Conservation (phyloP, 2,113 vertebrate species). For the Macaca fascicularis region T2T-MFA8v1.1 NC_088375.1:64126501-64127000, state of each 20-base stretch:
- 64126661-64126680: background rate
- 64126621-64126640: background rate
- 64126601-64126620: background rate
- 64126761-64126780: background rate
- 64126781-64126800: background rate
- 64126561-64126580: background rate
- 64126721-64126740: conserved; percentile 19
- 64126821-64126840: background rate
- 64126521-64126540: background rate
- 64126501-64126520: background rate
- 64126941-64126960: background rate
- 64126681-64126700: background rate
- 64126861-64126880: background rate
- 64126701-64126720: background rate
- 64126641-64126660: conserved; percentile 4
- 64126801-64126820: background rate
- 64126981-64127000: background rate
- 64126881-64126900: accelerated
- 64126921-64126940: background rate
- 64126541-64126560: background rate
- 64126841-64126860: background rate
- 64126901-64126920: background rate
- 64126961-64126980: background rate
- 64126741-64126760: background rate
- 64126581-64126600: background rate